A percentile compares a stretch with the other conserved stretches of the same genome.
Evolutionary conservation across 1,140 invertebrate species (phyloP).

Genomic region (Conus ventricosus): DNA sequence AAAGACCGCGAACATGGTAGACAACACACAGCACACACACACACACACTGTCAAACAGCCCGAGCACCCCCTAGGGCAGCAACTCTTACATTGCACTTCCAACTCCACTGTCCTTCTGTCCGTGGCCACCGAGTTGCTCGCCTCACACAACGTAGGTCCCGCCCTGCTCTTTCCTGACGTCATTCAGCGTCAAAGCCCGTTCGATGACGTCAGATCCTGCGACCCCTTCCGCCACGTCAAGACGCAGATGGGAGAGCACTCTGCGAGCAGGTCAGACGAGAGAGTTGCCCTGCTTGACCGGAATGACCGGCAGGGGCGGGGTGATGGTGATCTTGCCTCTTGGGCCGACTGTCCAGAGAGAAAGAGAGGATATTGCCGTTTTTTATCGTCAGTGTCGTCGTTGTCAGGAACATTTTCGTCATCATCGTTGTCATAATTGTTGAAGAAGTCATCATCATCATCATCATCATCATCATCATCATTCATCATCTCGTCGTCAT

Average conservation of each 20-base stretch:
- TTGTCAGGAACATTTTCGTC: not conserved
- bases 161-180: not conserved
- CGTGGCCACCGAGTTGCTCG: not conserved
- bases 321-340: conserved; percentile 22
- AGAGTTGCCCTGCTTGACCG: conserved; percentile 30
- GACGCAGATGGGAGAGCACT: conserved; percentile 28
- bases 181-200: conserved; percentile 25
- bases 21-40: not conserved
- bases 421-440: not conserved
- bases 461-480: conserved; percentile 7
- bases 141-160: conserved; percentile 32
- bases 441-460: not conserved
- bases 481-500: not conserved
- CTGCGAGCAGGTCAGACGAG: conserved; percentile 35
- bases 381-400: not conserved
- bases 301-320: conserved; percentile 4
- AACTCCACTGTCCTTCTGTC: not conserved
- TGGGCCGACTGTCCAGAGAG: not conserved
- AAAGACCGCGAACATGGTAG: no score
- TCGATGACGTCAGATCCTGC: not conserved
- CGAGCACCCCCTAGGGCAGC: not conserved
- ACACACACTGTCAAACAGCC: not conserved
- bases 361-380: not conserved
- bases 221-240: conserved; percentile 26
- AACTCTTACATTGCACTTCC: conserved; percentile 33